phyloP scores from a whole-genome alignment of 2,113 vertebrate genomes.

The Panthera uncia region DNA sequence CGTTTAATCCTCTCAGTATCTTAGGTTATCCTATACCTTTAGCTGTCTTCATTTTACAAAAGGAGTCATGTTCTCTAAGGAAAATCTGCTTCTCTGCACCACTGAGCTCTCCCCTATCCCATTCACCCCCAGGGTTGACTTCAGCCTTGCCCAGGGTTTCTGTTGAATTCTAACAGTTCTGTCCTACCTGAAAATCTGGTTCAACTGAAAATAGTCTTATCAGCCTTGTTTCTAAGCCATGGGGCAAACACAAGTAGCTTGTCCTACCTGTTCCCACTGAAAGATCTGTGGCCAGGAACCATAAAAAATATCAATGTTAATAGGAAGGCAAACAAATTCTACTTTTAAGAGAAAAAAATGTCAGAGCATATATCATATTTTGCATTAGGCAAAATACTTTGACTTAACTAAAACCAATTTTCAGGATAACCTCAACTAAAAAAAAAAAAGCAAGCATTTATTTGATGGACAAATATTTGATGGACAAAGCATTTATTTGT shows the following conservation, averaged over 20 bases:
- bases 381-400: conserved; percentile 43
- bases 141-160: neutral
- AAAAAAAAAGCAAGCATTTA: neutral
- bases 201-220: conserved; percentile 54
- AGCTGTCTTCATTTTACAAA: neutral
- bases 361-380: neutral
- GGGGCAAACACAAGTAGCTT: neutral
- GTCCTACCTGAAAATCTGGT: conserved; percentile 68
- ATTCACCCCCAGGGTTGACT: neutral
- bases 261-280: conserved; percentile 25
- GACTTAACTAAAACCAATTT: neutral
- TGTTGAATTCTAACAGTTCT: neutral
- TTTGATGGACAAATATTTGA: conserved; percentile 57
- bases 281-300: conserved; percentile 3
- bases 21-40: neutral
- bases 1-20: neutral
- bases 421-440: neutral
- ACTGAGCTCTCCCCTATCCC: neutral
- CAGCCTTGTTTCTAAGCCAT: conserved; percentile 38
- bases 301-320: neutral
- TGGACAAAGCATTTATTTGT: conserved; percentile 21
- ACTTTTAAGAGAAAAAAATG: neutral
- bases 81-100: neutral
- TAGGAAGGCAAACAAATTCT: neutral
- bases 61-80: neutral